These are phyloP conservation scores for Talpa occidentalis DNA, from an alignment of 2,113 vertebrate genomes.

Conservation along the genomic window DNA sequence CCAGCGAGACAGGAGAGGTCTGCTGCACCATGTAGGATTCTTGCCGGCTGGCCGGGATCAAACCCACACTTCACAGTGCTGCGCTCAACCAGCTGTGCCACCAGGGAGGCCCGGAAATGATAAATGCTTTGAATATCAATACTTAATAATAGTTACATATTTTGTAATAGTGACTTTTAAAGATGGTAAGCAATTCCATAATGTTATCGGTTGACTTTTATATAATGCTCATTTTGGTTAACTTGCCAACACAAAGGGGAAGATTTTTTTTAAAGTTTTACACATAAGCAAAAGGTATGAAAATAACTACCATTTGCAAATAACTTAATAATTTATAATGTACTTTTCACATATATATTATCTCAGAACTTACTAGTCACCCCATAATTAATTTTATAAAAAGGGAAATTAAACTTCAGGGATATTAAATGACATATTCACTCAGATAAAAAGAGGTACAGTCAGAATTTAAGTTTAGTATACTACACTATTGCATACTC, in stretches of 20 bases:
- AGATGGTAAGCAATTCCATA: slow-evolving; percentile 25
- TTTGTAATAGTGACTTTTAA: slow-evolving; percentile 1
- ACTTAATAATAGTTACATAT: neutral
- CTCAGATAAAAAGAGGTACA: neutral
- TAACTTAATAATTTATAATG: neutral
- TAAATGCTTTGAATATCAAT: no score
- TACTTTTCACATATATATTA: neutral
- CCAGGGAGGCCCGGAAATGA: no score
- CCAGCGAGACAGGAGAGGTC: no score
- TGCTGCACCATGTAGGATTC: no score
- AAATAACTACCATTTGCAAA: neutral
- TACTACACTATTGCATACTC: neutral
- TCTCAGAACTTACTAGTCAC: neutral
- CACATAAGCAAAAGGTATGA: slow-evolving; percentile 1
- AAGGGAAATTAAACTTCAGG: slow-evolving; percentile 4
- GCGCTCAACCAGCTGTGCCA: no score
- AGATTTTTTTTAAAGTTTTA: neutral
- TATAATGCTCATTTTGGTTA: slow-evolving; percentile 27
- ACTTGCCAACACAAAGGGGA: slow-evolving; percentile 4
- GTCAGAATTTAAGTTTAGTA: neutral
- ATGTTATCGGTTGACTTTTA: slow-evolving; percentile 35
- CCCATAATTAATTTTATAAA: slow-evolving; percentile 1
- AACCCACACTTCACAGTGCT: no score
- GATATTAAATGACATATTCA: neutral
- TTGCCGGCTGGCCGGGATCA: no score